phyloP scores from a whole-genome alignment of 2,113 vertebrate species.

The Myrmophylax atrothorax region DNA sequence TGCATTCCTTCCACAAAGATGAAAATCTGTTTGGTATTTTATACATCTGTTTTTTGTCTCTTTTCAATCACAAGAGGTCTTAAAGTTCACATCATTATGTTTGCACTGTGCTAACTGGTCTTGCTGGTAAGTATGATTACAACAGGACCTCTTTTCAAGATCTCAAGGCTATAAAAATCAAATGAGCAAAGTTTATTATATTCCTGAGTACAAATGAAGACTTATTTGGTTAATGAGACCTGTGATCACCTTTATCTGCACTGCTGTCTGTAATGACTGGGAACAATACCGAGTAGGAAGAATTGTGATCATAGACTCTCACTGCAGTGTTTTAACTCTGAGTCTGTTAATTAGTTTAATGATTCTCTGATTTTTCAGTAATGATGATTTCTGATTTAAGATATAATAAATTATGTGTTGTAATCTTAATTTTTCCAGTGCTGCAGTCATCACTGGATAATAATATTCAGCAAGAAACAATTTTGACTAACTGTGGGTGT shows the following conservation, averaged over 20 bases:
- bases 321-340: not conserved
- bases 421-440: not conserved
- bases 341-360: not conserved
- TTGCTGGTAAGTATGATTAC: not conserved
- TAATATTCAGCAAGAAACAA: not conserved
- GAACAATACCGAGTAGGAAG: not conserved
- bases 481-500: not conserved
- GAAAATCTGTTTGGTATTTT: not conserved
- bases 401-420: not conserved
- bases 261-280: not conserved
- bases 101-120: not conserved
- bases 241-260: not conserved
- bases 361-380: not conserved
- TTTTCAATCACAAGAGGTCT: not conserved
- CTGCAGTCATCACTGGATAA: not conserved
- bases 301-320: not conserved
- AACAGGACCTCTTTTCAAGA: not conserved
- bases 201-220: not conserved
- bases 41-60: not conserved
- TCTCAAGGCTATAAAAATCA: not conserved
- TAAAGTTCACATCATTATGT: not conserved
- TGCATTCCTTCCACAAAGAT: not conserved
- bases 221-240: constrained; percentile 21
- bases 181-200: not conserved
- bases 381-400: not conserved